These are phyloP conservation scores for Nasonia vitripennis DNA, from an alignment of 1,140 invertebrate genomes.

Conservation along the genomic window DNA sequence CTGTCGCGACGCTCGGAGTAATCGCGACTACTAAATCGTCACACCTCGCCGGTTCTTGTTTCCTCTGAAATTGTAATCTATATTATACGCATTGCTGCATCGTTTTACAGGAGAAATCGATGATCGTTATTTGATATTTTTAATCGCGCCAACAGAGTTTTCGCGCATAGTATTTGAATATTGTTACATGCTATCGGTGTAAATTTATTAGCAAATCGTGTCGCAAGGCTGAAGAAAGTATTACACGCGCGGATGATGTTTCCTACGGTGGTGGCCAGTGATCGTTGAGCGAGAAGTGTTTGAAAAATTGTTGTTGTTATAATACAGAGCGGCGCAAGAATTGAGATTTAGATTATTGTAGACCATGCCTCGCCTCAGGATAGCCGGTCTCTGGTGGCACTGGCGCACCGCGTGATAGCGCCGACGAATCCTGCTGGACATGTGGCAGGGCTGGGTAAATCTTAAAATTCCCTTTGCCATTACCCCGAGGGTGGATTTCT, in stretches of 20 bases:
- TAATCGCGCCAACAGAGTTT: background rate
- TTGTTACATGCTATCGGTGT: background rate
- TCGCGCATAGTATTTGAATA: background rate
- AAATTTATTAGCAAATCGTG: background rate
- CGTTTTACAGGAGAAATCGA: too few species aligned
- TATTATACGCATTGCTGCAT: too few species aligned
- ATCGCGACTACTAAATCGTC: background rate
- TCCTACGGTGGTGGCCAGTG: background rate
- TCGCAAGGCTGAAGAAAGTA: background rate
- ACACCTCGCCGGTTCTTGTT: background rate
- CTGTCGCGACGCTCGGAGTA: background rate
- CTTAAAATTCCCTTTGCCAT: background rate
- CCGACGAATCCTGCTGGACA: slow-evolving; percentile 11
- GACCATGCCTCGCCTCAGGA: background rate
- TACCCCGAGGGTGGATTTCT: background rate
- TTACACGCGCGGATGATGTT: background rate
- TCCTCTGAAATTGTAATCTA: background rate
- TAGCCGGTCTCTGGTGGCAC: background rate
- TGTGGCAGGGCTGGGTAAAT: slow-evolving; percentile 37
- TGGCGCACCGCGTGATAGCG: slow-evolving; percentile 4
- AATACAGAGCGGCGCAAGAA: background rate
- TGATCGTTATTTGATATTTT: too few species aligned
- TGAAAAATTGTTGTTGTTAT: background rate
- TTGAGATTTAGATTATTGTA: background rate
- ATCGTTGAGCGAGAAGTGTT: background rate